These are phyloP conservation scores for Hylia prasina DNA, from an alignment of 2,113 vertebrate genomes.

Conservation along the genomic window DNA sequence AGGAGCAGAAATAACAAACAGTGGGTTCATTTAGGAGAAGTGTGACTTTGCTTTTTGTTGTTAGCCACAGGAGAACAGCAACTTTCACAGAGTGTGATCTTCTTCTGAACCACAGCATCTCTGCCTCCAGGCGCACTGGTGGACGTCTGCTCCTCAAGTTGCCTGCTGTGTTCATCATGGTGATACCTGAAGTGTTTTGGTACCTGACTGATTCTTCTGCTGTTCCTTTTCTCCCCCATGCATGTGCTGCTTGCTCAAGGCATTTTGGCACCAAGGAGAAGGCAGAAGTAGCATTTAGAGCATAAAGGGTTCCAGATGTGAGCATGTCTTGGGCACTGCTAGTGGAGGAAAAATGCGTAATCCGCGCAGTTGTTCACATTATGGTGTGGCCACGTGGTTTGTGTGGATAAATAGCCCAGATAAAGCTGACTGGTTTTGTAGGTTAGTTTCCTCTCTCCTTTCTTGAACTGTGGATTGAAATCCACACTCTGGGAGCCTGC, in stretches of 20 bases:
- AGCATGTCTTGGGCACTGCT: background rate
- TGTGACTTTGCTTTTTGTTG: background rate
- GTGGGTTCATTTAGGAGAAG: background rate
- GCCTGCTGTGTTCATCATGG: background rate
- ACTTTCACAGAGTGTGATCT: background rate
- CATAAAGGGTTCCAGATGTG: slow-evolving; percentile 15
- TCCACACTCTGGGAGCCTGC: background rate
- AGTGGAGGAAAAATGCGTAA: background rate
- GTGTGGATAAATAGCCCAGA: background rate
- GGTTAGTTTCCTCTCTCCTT: background rate
- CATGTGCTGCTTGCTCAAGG: background rate
- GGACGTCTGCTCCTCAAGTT: background rate
- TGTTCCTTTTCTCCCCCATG: background rate
- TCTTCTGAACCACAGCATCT: background rate
- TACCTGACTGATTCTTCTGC: background rate
- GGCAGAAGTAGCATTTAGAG: background rate
- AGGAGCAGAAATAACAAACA: background rate
- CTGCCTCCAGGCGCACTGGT: background rate
- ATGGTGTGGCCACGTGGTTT: background rate
- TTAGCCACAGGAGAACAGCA: background rate
- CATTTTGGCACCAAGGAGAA: background rate
- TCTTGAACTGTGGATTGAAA: slow-evolving; percentile 8
- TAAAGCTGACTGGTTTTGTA: background rate
- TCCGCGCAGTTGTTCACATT: background rate
- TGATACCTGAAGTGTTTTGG: background rate